Evolutionary conservation across 2,113 vertebrate species (phyloP), one percentile per base, ranked within the genome.

Genomic region (Zosterops borbonicus): DNA sequence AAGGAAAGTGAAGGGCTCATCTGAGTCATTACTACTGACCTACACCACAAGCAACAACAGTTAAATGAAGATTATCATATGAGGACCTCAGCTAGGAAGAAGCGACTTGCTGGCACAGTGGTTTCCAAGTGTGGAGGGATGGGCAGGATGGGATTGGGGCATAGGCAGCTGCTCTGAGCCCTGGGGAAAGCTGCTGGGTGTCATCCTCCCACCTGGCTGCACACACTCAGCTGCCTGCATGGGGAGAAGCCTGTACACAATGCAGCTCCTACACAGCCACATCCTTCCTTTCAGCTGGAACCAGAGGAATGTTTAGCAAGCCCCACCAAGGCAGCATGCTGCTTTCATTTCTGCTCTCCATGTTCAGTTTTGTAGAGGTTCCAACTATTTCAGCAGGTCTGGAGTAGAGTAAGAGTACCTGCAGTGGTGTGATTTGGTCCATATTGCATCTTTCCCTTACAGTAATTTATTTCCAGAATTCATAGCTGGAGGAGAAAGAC

Each of bases 1-100:
- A 84, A 91, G 60, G 55, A 67, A 95, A 78, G 59, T 12, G 12
- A 87, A 94, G 47, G 53, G 53, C 58, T 85, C 53, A 17, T 47
- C 75, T 85, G 82, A 94, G 62, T 82, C 90, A 79, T 44, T 65
- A 37, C 14, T 79, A 27, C 82, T 68, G 74, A 85, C 67, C 53
- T 78, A 47, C 19, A 75, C 69, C 81, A 75, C 87, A 93, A 56
- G n/a, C 33, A 94, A n/a, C 42, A 82, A n/a, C 50, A 63, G 39
- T 75, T 8, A 15, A 27, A 59, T 11, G 35, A 65, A 71, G n/a
- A 16, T 79, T 74, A 87, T n/a, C 17, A 0, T 22, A 18, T 2
- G n/a, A 76, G 31, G 58, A 85, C 64, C 85, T 83, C 13, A 21
- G 47, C 47, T 27, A 17, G 58, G 84, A 94, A 79, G 78, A 64